phyloP scores from a whole-genome alignment of 2,888 invertebrate genomes.

The Encarsia formosa region DNA sequence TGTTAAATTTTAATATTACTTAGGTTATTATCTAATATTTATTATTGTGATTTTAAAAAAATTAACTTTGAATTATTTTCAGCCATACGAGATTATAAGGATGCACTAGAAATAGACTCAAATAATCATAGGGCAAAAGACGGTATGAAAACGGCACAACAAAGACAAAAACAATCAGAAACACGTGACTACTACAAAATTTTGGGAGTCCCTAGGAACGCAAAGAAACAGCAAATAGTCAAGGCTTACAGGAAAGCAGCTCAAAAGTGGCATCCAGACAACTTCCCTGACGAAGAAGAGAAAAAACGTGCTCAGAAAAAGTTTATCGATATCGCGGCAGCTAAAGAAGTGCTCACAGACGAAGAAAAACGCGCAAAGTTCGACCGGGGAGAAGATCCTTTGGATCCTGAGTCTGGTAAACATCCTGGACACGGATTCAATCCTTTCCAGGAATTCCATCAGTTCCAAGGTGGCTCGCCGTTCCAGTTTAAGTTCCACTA shows the following conservation, averaged over 20 bases:
- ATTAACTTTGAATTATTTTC: conserved; percentile 36
- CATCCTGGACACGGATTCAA: conserved; percentile 63
- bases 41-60: not conserved
- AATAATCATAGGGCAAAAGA: conserved; percentile 79
- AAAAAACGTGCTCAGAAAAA: conserved; percentile 94
- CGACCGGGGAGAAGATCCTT: conserved; percentile 92
- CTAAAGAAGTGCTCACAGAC: conserved; percentile 92
- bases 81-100: conserved; percentile 84
- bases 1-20: too few relatives aligned
- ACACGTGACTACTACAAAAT: conserved; percentile 97
- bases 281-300: conserved; percentile 77
- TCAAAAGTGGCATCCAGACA: conserved; percentile 99
- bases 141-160: conserved; percentile 82
- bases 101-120: conserved; percentile 80
- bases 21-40: too few relatives aligned
- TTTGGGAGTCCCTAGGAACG: conserved; percentile 82
- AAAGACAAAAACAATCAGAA: conserved; percentile 87
- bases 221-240: conserved; percentile 86
- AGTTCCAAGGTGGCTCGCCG: conserved; percentile 63
- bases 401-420: conserved; percentile 84
- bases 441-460: conserved; percentile 70
- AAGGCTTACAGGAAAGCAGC: conserved; percentile 97
- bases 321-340: conserved; percentile 97
- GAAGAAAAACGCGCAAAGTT: conserved; percentile 90
- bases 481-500: conserved; percentile 98